Evolutionary conservation across 2,888 invertebrate genomes (phyloP).

Genomic region (Andricus quercusramuli): DNA sequence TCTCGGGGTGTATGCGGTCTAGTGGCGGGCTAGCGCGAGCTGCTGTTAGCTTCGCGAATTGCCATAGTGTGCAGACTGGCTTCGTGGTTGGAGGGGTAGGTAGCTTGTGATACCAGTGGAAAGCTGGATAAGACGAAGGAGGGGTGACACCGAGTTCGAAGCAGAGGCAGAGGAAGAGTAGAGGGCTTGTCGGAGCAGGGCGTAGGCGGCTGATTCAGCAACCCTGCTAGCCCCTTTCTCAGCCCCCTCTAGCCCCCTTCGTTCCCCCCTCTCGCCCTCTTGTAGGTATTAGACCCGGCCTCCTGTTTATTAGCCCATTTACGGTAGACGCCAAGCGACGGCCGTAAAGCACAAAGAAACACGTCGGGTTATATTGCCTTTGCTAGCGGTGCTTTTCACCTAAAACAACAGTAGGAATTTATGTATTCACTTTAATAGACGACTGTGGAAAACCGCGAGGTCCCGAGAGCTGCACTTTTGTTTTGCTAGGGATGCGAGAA

Average conservation of each 20-base stretch:
- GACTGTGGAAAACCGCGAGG: not conserved
- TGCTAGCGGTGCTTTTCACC: conserved; percentile 50
- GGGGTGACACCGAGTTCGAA: conserved; percentile 21
- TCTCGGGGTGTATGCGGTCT: conserved; percentile 58
- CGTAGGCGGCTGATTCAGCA: conserved; percentile 17
- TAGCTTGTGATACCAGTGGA: conserved; percentile 22
- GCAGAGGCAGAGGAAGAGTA: not conserved
- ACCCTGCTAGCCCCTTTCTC: conserved; percentile 1
- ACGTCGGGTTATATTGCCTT: conserved; percentile 60
- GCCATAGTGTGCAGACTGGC: conserved; percentile 18
- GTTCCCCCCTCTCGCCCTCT: conserved; percentile 35
- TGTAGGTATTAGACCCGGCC: conserved; percentile 59
- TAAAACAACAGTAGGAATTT: conserved; percentile 64
- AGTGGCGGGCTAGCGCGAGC: conserved; percentile 32
- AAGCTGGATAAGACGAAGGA: conserved; percentile 27
- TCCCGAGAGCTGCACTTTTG: not conserved
- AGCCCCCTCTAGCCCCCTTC: not conserved
- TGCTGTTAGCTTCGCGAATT: conserved; percentile 31
- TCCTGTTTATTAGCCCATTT: conserved; percentile 67
- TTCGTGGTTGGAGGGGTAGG: conserved; percentile 12
- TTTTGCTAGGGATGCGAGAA: not conserved
- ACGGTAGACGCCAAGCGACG: conserved; percentile 56
- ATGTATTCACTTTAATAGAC: conserved; percentile 64
- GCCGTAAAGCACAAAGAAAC: conserved; percentile 66
- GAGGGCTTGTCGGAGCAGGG: conserved; percentile 4